A percentile compares a stretch with the other conserved stretches of the same genome.
phyloP scores from a whole-genome alignment of 2,888 invertebrate genomes.

The Dexiosoma caninum region DNA sequence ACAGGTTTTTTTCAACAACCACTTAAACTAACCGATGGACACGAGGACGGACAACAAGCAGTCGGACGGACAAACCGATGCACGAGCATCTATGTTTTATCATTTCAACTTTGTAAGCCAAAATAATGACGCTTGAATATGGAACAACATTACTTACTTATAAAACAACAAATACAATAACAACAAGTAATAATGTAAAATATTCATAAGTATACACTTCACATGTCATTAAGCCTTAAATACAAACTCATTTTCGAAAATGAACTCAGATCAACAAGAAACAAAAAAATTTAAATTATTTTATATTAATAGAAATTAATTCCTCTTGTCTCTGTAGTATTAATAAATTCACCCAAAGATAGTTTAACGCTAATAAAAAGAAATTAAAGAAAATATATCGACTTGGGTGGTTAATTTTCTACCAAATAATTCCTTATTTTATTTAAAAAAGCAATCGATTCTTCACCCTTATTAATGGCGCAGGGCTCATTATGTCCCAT shows the following conservation, averaged over 20 bases:
- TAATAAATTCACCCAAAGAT: too few species aligned
- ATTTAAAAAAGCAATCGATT: too few species aligned
- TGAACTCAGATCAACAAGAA: background rate
- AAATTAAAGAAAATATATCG: background rate
- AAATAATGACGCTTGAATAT: slow-evolving; percentile 23
- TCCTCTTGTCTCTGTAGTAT: too few species aligned
- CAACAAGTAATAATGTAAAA: slow-evolving; percentile 17
- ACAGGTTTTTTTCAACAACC: slow-evolving; percentile 46
- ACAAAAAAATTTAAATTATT: too few species aligned
- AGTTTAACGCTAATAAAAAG: too few species aligned
- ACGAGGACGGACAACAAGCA: background rate
- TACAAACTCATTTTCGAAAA: slow-evolving; percentile 49
- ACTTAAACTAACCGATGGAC: slow-evolving; percentile 15
- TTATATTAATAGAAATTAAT: too few species aligned
- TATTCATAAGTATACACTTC: slow-evolving; percentile 43
- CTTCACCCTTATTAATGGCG: too few species aligned
- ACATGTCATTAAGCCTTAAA: slow-evolving; percentile 57
- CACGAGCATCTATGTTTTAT: slow-evolving; percentile 17
- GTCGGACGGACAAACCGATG: background rate
- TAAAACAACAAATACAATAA: background rate
- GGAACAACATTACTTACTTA: slow-evolving; percentile 2
- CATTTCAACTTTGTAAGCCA: slow-evolving; percentile 30
- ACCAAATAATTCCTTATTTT: too few species aligned
- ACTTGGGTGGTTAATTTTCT: too few species aligned
- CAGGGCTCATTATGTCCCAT: too few species aligned